Evolutionary conservation across 2,113 vertebrate genomes (phyloP).

Genomic region (Podarcis cretensis): DNA sequence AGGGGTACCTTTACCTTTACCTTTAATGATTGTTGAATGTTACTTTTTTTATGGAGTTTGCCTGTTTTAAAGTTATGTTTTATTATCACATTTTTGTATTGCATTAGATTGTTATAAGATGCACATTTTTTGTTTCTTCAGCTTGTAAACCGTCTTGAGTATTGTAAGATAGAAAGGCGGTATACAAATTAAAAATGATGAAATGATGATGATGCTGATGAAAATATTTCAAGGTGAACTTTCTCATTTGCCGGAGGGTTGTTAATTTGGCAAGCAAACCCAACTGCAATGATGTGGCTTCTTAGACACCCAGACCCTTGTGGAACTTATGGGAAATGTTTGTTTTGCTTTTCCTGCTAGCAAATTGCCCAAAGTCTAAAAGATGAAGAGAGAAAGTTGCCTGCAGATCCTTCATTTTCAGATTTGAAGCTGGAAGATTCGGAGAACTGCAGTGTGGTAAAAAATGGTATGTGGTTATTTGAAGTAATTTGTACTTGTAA

Average conservation of each 20-base stretch:
- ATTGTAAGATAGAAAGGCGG: too few relatives aligned
- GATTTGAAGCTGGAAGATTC: slow-evolving; percentile 89
- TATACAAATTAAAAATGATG: too few relatives aligned
- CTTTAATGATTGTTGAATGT: too few relatives aligned
- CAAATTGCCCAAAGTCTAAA: slow-evolving; percentile 97
- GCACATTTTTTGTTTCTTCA: too few relatives aligned
- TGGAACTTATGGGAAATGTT: neutral
- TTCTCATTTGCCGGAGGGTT: neutral
- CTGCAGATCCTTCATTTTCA: slow-evolving; percentile 84
- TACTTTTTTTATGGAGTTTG: too few relatives aligned
- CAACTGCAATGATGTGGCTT: neutral
- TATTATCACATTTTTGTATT: too few relatives aligned
- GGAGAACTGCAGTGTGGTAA: slow-evolving; percentile 78
- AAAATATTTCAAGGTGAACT: too few relatives aligned
- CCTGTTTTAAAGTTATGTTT: too few relatives aligned
- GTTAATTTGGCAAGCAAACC: neutral
- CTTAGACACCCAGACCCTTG: neutral
- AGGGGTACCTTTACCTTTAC: too few relatives aligned
- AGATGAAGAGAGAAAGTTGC: slow-evolving; percentile 89
- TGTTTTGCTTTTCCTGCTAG: slow-evolving; percentile 70
- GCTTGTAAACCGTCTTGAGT: too few relatives aligned
- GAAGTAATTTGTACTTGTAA: neutral
- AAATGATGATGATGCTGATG: too few relatives aligned
- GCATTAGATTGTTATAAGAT: too few relatives aligned
- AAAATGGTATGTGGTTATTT: slow-evolving; percentile 78